Evolutionary conservation across 2,888 invertebrate species (phyloP).

Genomic region (Chrysolina haemoptera): DNA sequence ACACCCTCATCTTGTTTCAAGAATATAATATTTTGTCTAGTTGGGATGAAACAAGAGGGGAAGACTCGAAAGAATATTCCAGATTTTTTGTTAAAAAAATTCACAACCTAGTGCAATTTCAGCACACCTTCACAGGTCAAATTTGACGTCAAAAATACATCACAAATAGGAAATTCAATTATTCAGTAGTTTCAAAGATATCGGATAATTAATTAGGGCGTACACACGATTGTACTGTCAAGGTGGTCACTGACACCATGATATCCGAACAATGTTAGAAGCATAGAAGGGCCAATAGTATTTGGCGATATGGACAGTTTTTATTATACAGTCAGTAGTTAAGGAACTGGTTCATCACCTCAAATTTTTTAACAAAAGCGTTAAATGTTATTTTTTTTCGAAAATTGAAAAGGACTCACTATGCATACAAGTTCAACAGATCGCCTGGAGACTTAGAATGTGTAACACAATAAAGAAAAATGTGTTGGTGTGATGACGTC

Average conservation of each 20-base stretch:
- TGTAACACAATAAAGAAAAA: too few species aligned
- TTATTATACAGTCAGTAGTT: constrained; percentile 3
- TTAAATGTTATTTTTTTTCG: not conserved
- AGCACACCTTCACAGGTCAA: too few species aligned
- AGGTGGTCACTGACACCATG: not conserved
- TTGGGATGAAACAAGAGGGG: too few species aligned
- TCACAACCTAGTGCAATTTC: not conserved
- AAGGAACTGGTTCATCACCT: constrained; percentile 16
- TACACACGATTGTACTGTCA: not conserved
- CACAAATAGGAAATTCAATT: not conserved
- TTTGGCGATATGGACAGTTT: constrained; percentile 11
- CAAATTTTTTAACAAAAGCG: not conserved
- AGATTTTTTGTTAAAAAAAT: not conserved
- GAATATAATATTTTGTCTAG: too few species aligned
- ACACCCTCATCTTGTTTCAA: too few species aligned
- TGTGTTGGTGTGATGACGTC: too few species aligned
- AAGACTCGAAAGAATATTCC: too few species aligned
- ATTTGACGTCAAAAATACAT: not conserved
- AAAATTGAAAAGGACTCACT: not conserved
- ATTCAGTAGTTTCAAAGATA: constrained; percentile 10
- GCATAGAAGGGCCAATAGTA: not conserved
- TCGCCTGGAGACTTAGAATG: too few species aligned
- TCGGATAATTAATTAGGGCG: not conserved
- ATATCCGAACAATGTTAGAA: constrained; percentile 1
- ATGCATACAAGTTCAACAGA: not conserved